Percentiles rank a stretch among this genome's conserved stretches.
phyloP scores from a whole-genome alignment of 2,888 invertebrate species.

The Noctua comes region DNA sequence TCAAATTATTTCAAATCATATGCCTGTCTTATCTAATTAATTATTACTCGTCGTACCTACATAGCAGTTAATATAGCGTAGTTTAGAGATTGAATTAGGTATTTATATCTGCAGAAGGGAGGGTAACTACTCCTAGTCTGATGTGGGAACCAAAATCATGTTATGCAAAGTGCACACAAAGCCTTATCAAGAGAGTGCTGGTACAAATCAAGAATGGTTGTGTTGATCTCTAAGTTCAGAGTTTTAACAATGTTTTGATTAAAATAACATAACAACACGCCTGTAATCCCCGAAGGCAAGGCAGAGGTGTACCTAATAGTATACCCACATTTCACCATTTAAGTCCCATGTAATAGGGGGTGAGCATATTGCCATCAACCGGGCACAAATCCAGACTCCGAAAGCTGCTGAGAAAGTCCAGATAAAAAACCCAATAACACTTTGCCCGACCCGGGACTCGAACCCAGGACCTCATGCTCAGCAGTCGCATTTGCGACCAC shows the following conservation, averaged over 20 bases:
- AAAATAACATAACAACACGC: no score
- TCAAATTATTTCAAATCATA: background rate
- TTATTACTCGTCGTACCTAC: background rate
- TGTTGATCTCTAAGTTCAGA: background rate
- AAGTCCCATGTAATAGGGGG: no score
- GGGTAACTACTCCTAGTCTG: background rate
- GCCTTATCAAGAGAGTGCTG: background rate
- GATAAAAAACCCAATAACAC: no score
- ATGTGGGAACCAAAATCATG: background rate
- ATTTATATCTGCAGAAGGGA: background rate
- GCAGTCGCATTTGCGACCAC: no score
- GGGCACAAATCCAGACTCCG: no score
- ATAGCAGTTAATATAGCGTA: background rate
- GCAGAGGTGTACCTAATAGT: no score
- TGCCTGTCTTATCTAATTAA: background rate
- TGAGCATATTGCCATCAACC: no score
- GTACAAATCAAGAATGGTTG: constrained; percentile 7
- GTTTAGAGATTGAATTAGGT: background rate
- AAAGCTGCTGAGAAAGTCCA: no score
- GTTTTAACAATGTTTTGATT: background rate
- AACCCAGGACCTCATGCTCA: no score
- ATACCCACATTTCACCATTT: no score
- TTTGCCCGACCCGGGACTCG: no score
- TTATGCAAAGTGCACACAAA: background rate
- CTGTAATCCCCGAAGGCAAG: no score